Conservation (phyloP, 2,888 invertebrate genomes). For the Suillia variegata region DNA sequence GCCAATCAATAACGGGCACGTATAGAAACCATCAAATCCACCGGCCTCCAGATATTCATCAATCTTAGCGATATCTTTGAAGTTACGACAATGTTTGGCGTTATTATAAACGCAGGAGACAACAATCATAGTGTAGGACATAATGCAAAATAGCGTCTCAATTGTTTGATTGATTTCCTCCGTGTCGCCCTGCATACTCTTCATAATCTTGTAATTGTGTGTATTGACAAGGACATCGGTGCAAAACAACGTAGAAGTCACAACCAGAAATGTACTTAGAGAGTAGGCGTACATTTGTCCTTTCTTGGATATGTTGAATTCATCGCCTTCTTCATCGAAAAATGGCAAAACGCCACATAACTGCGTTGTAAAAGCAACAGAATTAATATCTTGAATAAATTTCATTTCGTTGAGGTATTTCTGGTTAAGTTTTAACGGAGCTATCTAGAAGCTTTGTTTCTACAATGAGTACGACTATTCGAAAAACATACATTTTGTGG, state of each 20-base stretch:
- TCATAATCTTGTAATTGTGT: conserved; percentile 35
- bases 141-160: conserved; percentile 47
- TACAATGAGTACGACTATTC: too few species aligned
- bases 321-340: conserved; percentile 26
- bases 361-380: conserved; percentile 32
- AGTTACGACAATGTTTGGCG: conserved; percentile 37
- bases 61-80: conserved; percentile 41
- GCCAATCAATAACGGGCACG: conserved; percentile 30
- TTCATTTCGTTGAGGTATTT: too few species aligned
- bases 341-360: conserved; percentile 40
- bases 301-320: conserved; percentile 25
- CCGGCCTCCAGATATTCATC: conserved; percentile 38
- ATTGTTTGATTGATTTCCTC: conserved; percentile 50
- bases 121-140: conserved; percentile 44
- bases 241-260: conserved; percentile 27
- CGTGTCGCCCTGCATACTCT: conserved; percentile 39
- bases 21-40: conserved; percentile 35
- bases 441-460: too few species aligned
- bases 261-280: conserved; percentile 27
- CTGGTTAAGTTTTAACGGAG: too few species aligned
- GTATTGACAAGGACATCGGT: conserved; percentile 37
- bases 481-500: too few species aligned
- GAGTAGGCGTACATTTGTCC: conserved; percentile 36
- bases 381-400: conserved; percentile 37
- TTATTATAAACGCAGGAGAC: conserved; percentile 39